Base-by-base conservation (phyloP, 2,797 vertebrate species). In the Schizopygopsis pylzovi region DNA sequence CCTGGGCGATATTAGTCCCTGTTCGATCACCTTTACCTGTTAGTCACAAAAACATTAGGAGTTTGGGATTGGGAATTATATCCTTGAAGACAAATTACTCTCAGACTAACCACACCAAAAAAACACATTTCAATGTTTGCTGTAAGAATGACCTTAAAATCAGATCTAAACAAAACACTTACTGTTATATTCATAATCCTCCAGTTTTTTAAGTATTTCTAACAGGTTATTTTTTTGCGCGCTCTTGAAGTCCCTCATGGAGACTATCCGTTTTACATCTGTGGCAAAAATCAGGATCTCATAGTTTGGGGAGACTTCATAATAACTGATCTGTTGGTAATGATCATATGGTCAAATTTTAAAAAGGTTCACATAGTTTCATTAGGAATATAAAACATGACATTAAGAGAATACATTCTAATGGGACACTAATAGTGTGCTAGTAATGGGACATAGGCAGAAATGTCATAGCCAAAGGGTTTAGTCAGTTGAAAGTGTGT, bases 231-330 rank as follows among this genome's bases (percentile, higher is more conserved):
- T 79, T 47, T 7, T 1, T 12, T 63, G 22, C 1, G 18, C 15
- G 0, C 0, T 88, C 25, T 88, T 87, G 77, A 80, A 83, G 65
- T 88, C 61, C n/a, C 43, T 49, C 28, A 94, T 91, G 59, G 12
- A 85, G 22, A 95, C 54, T 82, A 93, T 49, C 47, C 78, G 1
- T 1, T 33, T 84, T 70, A 90, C 81, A 0, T 89, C 4, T 1
- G 94, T 93, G 49, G 94, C 93, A 77, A 94, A 95, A 41, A 93
- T 91, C 68, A 94, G 37, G 6, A 96, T 71, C 52, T 86, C 93
- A 4, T 95, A 95, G 39, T 86, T 93, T 13, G 95, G 95, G 68
- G 67, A 89, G 73, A 92, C 90, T 18, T 94, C 93, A 39, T 94
- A 95, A 86, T 91, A 91, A 22, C 92, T 91, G 78, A 95, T 92